Evolutionary conservation across 2,888 invertebrate genomes (phyloP), one percentile per base, ranked within the genome.

Genomic region (Cantharis rufa): DNA sequence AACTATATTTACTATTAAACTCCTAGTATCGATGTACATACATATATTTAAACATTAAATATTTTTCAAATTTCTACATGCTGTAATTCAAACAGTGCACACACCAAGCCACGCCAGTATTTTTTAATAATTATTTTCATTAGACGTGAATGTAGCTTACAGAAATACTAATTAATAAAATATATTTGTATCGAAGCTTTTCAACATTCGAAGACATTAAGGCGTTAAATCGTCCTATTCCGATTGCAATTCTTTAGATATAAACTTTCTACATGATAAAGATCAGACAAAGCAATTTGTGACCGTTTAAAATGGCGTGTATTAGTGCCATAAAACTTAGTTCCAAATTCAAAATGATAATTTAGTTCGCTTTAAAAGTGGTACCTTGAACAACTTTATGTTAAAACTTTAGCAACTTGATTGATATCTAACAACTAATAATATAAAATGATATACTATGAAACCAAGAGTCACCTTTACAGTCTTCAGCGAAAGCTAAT

Each of bases 311-410:
- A 66, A 66, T 66, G 10, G 64, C 64, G 64, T 66, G 64, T 18
- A 15, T 13, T 21, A 16, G 21, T 21, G 15, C 64, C 1, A 66
- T 66, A 66, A 66, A 66, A 66, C 11, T 66, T 66, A 66, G 64
- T 66, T 66, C 24, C 64, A 21, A 66, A 66, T 66, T 66, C 64
- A 66, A 66, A 66, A 66, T 66, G 64, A 66, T 66, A 66, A 66
- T 66, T 66, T 66, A 66, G 21, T 66, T 66, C 64, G 21, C 10
- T 66, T 66, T 66, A 66, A 24, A 66, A 66, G 64, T 66, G 64
- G 64, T 66, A 24, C 21, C 64, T 66, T 66, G 64, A 21, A 66
- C 24, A 66, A 66, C 24, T 66, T 66, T 66, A 66, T 66, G 64
- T 24, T 66, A 66, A 66, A 66, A 66, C 64, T 66, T 66, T 66